Percentiles rank a stretch among this genome's conserved stretches.
These are phyloP conservation scores for Eupithecia exiguata DNA, from an alignment of 2,888 invertebrate species.

Conservation along the genomic window DNA sequence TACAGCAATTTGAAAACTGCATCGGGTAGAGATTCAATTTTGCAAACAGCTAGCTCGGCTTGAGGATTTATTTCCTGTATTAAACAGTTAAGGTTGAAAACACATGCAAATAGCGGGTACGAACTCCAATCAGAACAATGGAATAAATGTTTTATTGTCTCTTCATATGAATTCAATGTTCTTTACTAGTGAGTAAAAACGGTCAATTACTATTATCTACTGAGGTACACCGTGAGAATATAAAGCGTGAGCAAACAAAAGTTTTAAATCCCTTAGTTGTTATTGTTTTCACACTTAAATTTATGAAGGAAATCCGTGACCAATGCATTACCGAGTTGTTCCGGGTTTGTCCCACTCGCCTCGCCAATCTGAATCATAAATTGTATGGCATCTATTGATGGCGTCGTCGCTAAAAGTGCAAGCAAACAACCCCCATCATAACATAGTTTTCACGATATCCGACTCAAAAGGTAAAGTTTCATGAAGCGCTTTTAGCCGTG, in stretches of 20 bases:
- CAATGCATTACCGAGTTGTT: slow-evolving; percentile 3
- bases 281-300: slow-evolving; percentile 1
- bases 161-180: not conserved
- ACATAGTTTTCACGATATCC: slow-evolving; percentile 4
- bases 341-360: no score
- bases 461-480: slow-evolving; percentile 2
- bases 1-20: slow-evolving; percentile 28
- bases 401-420: slow-evolving; percentile 5
- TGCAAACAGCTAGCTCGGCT: slow-evolving; percentile 23
- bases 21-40: slow-evolving; percentile 37
- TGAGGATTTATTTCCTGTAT: slow-evolving; percentile 29
- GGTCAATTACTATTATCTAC: not conserved
- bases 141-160: not conserved
- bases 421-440: slow-evolving; percentile 8
- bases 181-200: not conserved
- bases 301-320: not conserved
- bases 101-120: not conserved
- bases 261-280: not conserved
- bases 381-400: slow-evolving; percentile 17
- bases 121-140: not conserved
- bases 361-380: slow-evolving; percentile 6
- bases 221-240: not conserved
- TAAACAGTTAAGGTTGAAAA: not conserved
- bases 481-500: not conserved
- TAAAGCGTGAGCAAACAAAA: not conserved